Evolutionary conservation across 2,113 vertebrate species (phyloP), one percentile per base, ranked within the genome.

Genomic region (Lates calcarifer): DNA sequence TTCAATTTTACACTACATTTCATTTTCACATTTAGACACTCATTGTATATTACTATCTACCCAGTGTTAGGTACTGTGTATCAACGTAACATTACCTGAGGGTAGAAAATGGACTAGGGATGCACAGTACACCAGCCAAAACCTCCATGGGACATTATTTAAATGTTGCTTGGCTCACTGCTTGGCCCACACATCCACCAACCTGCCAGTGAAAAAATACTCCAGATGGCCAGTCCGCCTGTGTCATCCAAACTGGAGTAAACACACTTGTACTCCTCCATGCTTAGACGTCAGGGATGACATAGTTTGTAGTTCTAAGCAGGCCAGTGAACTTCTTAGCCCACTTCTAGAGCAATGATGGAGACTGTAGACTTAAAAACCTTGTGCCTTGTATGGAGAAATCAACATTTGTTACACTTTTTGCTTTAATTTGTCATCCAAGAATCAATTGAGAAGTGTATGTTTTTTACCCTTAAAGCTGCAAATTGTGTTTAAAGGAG

Each of bases 211-310:
- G 28, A 73, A 70, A 51, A 60, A 45, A 64, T 13, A 51, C 82
- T 84, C 82, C 89, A 92, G 82, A 92, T 92, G 90, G 90, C 76
- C 55, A 3, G 6, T 66, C 73, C 5, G 75, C 37, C 61, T 71
- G 82, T 83, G 26, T 74, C 84, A 72, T 73, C 65, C 79, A 80
- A 85, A 77, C 70, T 86, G 63, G 77, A 82, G 75, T 82, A 80
- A 90, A 88, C 53, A 68, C 39, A 45, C 45, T 87, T 51, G 18
- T 71, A 67, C 66, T 77, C 68, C 58, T 85, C 55, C 65, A 76
- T 73, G 47, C 70, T 69, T 47, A 33, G 65, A 85, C 15, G 2
- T 82, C 81, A 79, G 11, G 31, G 33, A 70, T 89, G 86, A 77
- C 84, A 83, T 69, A 79, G 66, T 85, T 88, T 87, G 29, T 6